Evolutionary conservation across 64 coral and sea anemone species (phyloP).

Genomic region (Montipora sp.): DNA sequence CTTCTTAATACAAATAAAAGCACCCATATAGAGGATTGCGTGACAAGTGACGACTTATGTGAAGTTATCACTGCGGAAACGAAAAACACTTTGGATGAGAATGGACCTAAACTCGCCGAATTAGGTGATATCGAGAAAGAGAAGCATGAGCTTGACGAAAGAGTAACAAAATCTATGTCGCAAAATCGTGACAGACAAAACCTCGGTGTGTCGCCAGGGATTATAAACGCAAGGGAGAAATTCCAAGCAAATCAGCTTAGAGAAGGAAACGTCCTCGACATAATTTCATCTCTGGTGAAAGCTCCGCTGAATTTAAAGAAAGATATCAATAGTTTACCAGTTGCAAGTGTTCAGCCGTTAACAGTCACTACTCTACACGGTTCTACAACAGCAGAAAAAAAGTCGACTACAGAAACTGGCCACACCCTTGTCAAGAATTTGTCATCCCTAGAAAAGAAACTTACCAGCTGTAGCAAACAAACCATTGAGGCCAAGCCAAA

Average conservation of each 20-base stretch:
- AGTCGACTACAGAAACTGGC: neutral
- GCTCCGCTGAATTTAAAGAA: neutral
- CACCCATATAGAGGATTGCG: neutral
- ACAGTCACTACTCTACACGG: neutral
- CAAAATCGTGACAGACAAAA: neutral
- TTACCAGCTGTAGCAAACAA: neutral
- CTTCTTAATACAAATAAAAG: neutral
- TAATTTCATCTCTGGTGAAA: neutral
- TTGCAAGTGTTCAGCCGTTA: neutral
- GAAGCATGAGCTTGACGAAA: neutral
- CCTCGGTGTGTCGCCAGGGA: neutral
- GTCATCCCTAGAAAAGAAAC: neutral
- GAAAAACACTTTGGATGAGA: too few species aligned
- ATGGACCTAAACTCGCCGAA: neutral
- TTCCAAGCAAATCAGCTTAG: neutral
- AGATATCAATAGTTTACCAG: neutral
- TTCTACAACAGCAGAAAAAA: neutral
- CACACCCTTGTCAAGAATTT: neutral
- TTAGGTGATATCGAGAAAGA: neutral
- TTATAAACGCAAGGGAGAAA: neutral
- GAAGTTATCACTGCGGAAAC: neutral
- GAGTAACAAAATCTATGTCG: neutral
- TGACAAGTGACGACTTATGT: neutral
- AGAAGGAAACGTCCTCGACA: neutral
- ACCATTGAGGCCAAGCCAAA: neutral